These are phyloP conservation scores for Steinernema scapterisci DNA, from an alignment of 2,888 invertebrate genomes.

Conservation along the genomic window DNA sequence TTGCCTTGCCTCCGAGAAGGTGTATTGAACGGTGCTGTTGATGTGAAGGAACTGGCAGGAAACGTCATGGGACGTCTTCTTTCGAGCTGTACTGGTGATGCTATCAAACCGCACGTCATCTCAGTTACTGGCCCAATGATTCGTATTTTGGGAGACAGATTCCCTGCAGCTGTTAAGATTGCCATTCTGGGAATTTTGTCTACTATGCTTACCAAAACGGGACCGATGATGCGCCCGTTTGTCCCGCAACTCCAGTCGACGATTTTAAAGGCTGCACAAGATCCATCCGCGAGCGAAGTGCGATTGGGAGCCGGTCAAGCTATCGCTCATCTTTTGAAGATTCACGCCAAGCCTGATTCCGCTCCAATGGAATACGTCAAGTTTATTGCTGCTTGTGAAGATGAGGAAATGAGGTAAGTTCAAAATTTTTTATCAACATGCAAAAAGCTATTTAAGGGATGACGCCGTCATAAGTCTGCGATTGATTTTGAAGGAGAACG, in stretches of 20 bases:
- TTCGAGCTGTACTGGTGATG: slow-evolving; percentile 42
- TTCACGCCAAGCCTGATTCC: slow-evolving; percentile 88
- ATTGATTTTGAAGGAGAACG: neutral
- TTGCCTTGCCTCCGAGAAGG: slow-evolving; percentile 94
- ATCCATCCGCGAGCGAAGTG: slow-evolving; percentile 72
- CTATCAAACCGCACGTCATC: slow-evolving; percentile 79
- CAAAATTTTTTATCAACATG: neutral
- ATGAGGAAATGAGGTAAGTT: slow-evolving; percentile 77
- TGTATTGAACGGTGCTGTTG: slow-evolving; percentile 89
- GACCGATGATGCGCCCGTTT: slow-evolving; percentile 92
- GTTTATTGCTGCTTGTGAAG: slow-evolving; percentile 82
- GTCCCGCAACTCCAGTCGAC: slow-evolving; percentile 97
- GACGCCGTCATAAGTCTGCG: neutral
- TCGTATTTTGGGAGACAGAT: slow-evolving; percentile 87
- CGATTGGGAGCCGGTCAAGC: slow-evolving; percentile 71
- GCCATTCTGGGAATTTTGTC: slow-evolving; percentile 93
- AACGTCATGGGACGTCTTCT: slow-evolving; percentile 85
- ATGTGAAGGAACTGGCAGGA: slow-evolving; percentile 92
- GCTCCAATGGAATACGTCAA: slow-evolving; percentile 90
- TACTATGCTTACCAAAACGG: slow-evolving; percentile 80
- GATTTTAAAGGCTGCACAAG: slow-evolving; percentile 90
- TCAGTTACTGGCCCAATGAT: slow-evolving; percentile 97
- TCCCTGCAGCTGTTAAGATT: slow-evolving; percentile 89
- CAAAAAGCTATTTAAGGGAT: neutral
- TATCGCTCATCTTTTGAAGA: slow-evolving; percentile 76